These are phyloP conservation scores for Hemicrepidius hirtus DNA, from an alignment of 2,888 invertebrate species.

Conservation along the genomic window DNA sequence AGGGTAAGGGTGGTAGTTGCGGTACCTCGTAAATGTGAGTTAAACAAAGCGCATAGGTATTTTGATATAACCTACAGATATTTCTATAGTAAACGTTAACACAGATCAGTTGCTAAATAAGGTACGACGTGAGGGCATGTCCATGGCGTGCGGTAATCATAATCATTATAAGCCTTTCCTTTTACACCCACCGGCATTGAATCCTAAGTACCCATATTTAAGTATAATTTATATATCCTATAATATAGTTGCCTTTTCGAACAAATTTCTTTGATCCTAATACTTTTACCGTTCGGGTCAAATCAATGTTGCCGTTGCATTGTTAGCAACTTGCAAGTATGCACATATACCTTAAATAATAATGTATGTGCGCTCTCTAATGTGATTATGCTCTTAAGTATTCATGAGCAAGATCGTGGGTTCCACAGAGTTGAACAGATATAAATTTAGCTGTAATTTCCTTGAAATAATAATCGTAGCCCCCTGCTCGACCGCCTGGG, in stretches of 20 bases:
- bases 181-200: conserved; percentile 42
- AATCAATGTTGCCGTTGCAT: background rate
- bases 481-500: conserved; percentile 42
- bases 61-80: background rate
- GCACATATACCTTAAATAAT: background rate
- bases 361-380: conserved; percentile 20
- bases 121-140: conserved; percentile 32
- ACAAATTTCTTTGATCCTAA: conserved; percentile 6
- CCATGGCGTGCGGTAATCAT: conserved; percentile 34
- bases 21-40: too few species aligned
- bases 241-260: conserved; percentile 26
- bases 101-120: conserved; percentile 31
- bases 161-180: conserved; percentile 42
- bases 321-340: background rate
- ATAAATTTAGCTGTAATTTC: conserved; percentile 53
- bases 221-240: conserved; percentile 38
- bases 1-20: too few species aligned
- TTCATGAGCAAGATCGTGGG: conserved; percentile 51
- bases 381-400: conserved; percentile 50
- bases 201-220: conserved; percentile 43
- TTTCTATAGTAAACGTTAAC: background rate
- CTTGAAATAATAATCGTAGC: conserved; percentile 53
- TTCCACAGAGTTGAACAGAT: conserved; percentile 44
- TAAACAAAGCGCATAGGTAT: too few species aligned
- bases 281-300: background rate